A percentile compares a stretch with the other conserved stretches of the same genome.
phyloP scores from a whole-genome alignment of 2,888 invertebrate genomes.

The Epinotia ramella region DNA sequence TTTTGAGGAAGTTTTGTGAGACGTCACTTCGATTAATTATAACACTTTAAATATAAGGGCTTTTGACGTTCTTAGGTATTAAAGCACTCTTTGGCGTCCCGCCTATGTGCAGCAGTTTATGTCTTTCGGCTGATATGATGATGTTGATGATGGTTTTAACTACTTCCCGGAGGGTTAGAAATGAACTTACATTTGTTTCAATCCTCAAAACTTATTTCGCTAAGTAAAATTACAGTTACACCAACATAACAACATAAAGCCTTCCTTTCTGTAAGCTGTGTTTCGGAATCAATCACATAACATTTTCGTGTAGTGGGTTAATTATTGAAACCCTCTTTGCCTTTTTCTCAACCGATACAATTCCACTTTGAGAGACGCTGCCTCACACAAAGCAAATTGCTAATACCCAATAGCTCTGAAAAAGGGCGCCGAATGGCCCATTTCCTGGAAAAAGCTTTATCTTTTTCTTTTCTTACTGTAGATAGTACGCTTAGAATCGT shows the following conservation, averaged over 20 bases:
- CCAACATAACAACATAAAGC: not conserved
- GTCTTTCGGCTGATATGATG: too few species aligned
- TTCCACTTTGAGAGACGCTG: slow-evolving; percentile 60
- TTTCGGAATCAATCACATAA: slow-evolving; percentile 38
- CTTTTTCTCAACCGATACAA: slow-evolving; percentile 64
- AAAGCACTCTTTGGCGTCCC: too few species aligned
- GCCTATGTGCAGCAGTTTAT: too few species aligned
- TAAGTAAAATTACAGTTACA: not conserved
- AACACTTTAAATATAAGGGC: not conserved
- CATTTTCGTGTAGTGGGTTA: slow-evolving; percentile 68
- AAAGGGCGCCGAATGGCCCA: slow-evolving; percentile 63
- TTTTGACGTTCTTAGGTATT: not conserved
- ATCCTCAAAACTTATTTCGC: not conserved
- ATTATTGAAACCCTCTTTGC: slow-evolving; percentile 68
- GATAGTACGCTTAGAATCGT: slow-evolving; percentile 43
- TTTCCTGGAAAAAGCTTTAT: slow-evolving; percentile 76
- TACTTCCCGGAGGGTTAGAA: not conserved
- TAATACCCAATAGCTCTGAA: slow-evolving; percentile 74
- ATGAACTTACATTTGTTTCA: not conserved
- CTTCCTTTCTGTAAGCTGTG: not conserved
- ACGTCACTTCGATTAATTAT: slow-evolving; percentile 9
- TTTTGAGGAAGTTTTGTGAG: not conserved
- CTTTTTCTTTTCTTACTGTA: slow-evolving; percentile 63
- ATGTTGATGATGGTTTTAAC: not conserved
- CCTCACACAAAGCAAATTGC: slow-evolving; percentile 78